Conservation (phyloP, 30 jellyfish, hydroid and myxozoan species). For the Rhopilema esculentum region DNA sequence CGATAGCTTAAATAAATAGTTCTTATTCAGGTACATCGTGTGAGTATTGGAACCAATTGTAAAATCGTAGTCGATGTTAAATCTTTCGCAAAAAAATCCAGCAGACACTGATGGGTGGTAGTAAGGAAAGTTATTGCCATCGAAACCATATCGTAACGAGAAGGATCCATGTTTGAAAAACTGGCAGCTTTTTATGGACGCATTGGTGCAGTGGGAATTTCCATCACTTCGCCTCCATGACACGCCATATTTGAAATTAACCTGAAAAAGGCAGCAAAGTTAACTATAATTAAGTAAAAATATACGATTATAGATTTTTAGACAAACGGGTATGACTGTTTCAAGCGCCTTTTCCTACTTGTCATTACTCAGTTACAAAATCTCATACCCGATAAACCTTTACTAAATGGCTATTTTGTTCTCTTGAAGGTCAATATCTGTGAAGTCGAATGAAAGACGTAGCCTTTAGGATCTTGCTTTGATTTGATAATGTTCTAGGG, state of each 20-base stretch:
- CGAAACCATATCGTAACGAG: constrained; percentile 11
- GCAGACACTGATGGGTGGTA: constrained; percentile 38
- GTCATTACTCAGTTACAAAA: too few relatives aligned
- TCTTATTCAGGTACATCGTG: constrained; percentile 39
- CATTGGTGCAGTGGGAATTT: constrained; percentile 15
- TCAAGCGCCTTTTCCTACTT: too few relatives aligned
- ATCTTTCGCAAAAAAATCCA: constrained; percentile 57
- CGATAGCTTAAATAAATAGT: constrained; percentile 16
- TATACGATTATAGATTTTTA: too few relatives aligned
- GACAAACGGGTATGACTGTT: too few relatives aligned
- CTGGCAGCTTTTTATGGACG: constrained; percentile 52
- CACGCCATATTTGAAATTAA: constrained; percentile 30
- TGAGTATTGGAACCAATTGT: constrained; percentile 46
- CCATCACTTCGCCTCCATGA: constrained; percentile 72
- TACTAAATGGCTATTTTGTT: too few relatives aligned
- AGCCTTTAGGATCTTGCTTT: too few relatives aligned
- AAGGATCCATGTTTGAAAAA: constrained; percentile 47
- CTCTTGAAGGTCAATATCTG: too few relatives aligned
- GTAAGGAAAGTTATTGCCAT: constrained; percentile 8
- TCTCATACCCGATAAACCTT: too few relatives aligned
- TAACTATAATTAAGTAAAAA: too few relatives aligned
- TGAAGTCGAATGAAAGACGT: too few relatives aligned
- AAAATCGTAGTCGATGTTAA: constrained; percentile 32
- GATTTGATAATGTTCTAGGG: too few relatives aligned
- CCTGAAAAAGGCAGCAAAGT: too few relatives aligned